Evolutionary conservation across 30 jellyfish, hydroid and myxozoan species (phyloP), one percentile per base, ranked within the genome.

Genomic region (Chrysaora quinquecirrha): DNA sequence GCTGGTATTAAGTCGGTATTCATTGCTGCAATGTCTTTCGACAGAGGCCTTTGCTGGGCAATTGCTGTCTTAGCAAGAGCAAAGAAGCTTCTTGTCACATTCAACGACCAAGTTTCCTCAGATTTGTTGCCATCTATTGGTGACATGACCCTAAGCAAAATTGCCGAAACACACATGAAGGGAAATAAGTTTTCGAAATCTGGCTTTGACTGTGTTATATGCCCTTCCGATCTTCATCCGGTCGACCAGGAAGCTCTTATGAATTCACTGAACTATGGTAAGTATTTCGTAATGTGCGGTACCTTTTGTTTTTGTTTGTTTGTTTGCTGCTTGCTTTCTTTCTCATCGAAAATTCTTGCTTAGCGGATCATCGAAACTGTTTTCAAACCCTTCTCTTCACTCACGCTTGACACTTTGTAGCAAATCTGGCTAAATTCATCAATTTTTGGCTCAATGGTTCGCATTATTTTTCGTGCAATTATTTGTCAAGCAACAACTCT

Each of bases 11-110:
- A 46, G 6, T 54, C 64, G 12, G 33, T 84, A 7, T 73, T 84
- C 60, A 31, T 84, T 19, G 71, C 65, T 48, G 68, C 83, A 1
- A 60, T 64, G 10, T 31, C 72, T 1, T 52, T 64, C 7, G 32
- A 72, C 50, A 27, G 95, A 21, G 87, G 95, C n/a, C 38, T 84
- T 7, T 27, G 77, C 30, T 84, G 69, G 62, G 76, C 87, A 0
- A 47, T 73, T 34, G 75, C 82, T 28, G 34, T 54, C 31, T 47
- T 84, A 2, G 95, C 95, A 18, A 58, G 43, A n/a, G 58, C 77
- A 30, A 62, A 73, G 32, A 85, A 71, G 16, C 20, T 69, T 22
- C 71, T 65, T n/a, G 95, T 84, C 12, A 56, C 87, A 11, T 31
- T 30, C 35, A 81, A 84, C 20, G 87, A 66, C n/a, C 58, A 31